These are phyloP conservation scores for Bothrops alternatus DNA, from an alignment of 2,797 vertebrate species.

Conservation along the genomic window DNA sequence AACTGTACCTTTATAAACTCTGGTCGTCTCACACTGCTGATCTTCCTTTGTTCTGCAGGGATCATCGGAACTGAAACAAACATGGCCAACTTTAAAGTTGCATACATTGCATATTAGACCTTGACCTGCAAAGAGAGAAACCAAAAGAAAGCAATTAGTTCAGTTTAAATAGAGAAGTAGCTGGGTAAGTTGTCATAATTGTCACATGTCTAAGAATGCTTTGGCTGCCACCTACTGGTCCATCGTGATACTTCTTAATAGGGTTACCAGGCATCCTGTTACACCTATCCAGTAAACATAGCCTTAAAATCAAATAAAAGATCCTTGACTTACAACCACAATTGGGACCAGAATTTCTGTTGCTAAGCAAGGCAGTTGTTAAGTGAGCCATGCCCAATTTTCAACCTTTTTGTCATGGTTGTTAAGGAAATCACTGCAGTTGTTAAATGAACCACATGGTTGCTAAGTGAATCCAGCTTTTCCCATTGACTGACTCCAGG, in stretches of 20 bases:
- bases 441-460: neutral
- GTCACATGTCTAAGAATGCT: neutral
- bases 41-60: neutral
- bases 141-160: neutral
- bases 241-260: neutral
- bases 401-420: neutral
- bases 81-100: neutral
- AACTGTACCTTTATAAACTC: conserved; percentile 3
- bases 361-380: neutral
- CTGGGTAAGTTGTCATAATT: neutral
- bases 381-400: neutral
- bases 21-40: conserved; percentile 10
- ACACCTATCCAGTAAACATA: neutral
- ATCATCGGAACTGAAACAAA: neutral
- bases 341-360: neutral
- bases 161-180: neutral
- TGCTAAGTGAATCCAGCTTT: neutral
- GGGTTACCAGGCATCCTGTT: neutral
- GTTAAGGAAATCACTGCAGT: too few species aligned
- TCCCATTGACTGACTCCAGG: neutral
- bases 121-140: conserved; percentile 3
- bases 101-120: conserved; percentile 21
- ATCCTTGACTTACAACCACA: neutral
- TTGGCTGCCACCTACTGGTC: neutral
- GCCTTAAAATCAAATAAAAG: neutral